These are phyloP conservation scores for Rotaria socialis DNA, from an alignment of 2,888 invertebrate species.

Conservation along the genomic window DNA sequence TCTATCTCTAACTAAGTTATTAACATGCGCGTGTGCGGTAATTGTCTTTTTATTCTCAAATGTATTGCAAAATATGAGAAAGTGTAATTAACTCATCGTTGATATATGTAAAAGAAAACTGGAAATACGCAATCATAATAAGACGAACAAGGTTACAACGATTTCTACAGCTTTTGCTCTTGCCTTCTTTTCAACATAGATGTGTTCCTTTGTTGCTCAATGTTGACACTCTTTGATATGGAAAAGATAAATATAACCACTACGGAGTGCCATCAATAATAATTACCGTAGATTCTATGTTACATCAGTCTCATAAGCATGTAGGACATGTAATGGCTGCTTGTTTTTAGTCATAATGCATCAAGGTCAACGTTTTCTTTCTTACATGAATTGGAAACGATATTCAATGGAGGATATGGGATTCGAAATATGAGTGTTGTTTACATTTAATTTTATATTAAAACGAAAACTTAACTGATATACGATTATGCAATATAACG, in stretches of 20 bases:
- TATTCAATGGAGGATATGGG: too few species aligned
- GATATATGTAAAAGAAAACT: background rate
- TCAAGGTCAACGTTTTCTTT: too few species aligned
- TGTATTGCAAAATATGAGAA: background rate
- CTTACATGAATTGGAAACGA: too few species aligned
- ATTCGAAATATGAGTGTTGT: too few species aligned
- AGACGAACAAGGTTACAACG: background rate
- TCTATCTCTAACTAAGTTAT: background rate
- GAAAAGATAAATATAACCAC: background rate
- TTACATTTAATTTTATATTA: too few species aligned
- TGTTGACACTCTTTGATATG: background rate
- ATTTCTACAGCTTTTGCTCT: background rate
- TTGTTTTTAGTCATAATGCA: too few species aligned
- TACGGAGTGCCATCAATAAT: background rate
- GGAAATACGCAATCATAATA: background rate
- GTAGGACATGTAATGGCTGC: too few species aligned
- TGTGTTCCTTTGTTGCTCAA: background rate
- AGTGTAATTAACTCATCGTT: conserved; percentile 17
- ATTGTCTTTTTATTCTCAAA: background rate
- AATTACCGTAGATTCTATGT: background rate
- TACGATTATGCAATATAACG: too few species aligned
- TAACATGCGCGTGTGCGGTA: background rate
- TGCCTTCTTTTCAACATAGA: background rate
- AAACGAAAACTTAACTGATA: too few species aligned
- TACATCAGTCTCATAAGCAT: background rate